Percentiles rank a stretch among this genome's conserved stretches.
phyloP scores from a whole-genome alignment of 2,797 vertebrate genomes.

The Urosaurus nigricauda region DNA sequence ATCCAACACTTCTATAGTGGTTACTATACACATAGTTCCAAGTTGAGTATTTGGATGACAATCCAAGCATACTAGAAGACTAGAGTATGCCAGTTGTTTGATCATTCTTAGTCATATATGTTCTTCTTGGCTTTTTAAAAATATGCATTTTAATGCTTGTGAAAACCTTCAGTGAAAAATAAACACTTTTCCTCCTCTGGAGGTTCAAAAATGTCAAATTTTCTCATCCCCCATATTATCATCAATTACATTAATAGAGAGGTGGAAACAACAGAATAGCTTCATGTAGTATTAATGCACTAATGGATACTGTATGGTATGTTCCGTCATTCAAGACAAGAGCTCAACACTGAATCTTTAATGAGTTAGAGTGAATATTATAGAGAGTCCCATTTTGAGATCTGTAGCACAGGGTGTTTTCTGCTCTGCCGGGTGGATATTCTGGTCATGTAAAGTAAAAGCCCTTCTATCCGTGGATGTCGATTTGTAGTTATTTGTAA shows the following conservation, averaged over 20 bases:
- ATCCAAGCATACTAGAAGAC: neutral
- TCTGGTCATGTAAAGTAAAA: slow-evolving; percentile 45
- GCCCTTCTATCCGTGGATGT: neutral
- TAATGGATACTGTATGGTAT: slow-evolving; percentile 66
- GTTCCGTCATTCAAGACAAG: slow-evolving; percentile 69
- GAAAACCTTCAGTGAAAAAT: neutral
- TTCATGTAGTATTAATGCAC: slow-evolving; percentile 74
- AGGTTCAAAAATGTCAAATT: slow-evolving; percentile 44
- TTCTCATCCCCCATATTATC: slow-evolving; percentile 39
- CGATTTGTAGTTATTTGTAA: too few species aligned
- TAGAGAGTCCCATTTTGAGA: slow-evolving; percentile 43
- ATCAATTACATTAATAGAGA: slow-evolving; percentile 69
- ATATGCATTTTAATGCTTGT: neutral
- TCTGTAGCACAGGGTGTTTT: slow-evolving; percentile 34
- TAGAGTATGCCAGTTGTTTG: neutral
- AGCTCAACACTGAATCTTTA: slow-evolving; percentile 58
- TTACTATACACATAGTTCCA: neutral
- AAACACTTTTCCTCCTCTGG: neutral
- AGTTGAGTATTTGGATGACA: neutral
- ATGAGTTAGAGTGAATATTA: slow-evolving; percentile 52
- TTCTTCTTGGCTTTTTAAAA: neutral
- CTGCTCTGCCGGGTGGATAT: slow-evolving; percentile 34
- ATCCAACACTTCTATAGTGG: neutral
- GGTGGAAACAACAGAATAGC: slow-evolving; percentile 61
- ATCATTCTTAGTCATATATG: neutral